A percentile compares a stretch with the other conserved stretches of the same genome.
Conservation (phyloP, 1,140 invertebrate genomes). For the Lasaia peninsularis region DNA sequence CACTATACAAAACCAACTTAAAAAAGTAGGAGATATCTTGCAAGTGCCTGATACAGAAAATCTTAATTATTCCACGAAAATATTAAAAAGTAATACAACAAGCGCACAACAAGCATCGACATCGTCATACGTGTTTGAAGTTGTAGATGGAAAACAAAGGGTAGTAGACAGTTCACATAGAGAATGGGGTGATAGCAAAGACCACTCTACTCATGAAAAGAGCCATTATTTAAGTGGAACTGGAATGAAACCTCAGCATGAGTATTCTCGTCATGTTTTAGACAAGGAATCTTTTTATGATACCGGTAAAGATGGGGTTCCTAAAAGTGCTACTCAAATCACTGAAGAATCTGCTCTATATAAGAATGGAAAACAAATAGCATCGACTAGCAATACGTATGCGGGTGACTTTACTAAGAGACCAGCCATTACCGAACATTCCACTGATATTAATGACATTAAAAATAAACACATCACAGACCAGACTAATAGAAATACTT, state of each 20-base stretch:
- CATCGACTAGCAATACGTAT: constrained; percentile 59
- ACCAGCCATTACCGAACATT: constrained; percentile 55
- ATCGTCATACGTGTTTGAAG: constrained; percentile 77
- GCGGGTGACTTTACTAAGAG: constrained; percentile 62
- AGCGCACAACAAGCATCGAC: constrained; percentile 74
- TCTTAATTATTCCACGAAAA: constrained; percentile 65
- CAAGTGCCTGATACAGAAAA: constrained; percentile 54
- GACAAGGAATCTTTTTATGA: constrained; percentile 77
- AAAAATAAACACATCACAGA: constrained; percentile 40
- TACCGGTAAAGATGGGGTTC: constrained; percentile 73
- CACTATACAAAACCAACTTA: constrained; percentile 61
- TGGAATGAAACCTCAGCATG: constrained; percentile 73
- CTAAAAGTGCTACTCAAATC: constrained; percentile 55
- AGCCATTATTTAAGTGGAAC: constrained; percentile 69
- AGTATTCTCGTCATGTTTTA: constrained; percentile 74
- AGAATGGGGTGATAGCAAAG: constrained; percentile 76
- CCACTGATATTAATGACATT: constrained; percentile 38
- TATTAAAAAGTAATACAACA: constrained; percentile 67
- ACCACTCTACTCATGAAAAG: constrained; percentile 74
- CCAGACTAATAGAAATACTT: constrained; percentile 36
- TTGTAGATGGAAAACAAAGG: constrained; percentile 78
- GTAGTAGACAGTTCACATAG: constrained; percentile 77
- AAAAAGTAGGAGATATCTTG: constrained; percentile 62
- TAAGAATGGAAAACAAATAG: constrained; percentile 66
- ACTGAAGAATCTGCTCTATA: constrained; percentile 64